Conservation (phyloP, 2,888 invertebrate species). For the Tryphoninae sp. region DNA sequence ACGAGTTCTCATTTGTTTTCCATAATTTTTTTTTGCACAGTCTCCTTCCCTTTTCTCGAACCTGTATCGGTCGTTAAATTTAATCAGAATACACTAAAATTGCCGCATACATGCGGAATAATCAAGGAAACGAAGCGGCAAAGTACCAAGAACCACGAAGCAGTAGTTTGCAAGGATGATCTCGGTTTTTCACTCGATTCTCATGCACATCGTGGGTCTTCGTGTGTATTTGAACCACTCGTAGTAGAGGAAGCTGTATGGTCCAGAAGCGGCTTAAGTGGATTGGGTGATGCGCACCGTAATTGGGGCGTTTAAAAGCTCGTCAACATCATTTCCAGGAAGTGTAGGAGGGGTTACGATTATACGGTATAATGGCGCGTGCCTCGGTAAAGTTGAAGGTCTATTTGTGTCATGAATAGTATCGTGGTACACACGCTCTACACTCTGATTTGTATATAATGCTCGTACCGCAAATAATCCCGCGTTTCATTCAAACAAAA, state of each 20-base stretch:
- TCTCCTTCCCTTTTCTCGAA: neutral
- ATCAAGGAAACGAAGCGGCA: slow-evolving; percentile 12
- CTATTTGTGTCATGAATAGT: slow-evolving; percentile 6
- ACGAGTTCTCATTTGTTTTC: neutral
- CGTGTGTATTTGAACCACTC: slow-evolving; percentile 3
- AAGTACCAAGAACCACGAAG: neutral
- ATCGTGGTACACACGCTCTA: neutral
- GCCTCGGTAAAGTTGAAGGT: slow-evolving; percentile 10
- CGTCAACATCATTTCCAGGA: slow-evolving; percentile 69
- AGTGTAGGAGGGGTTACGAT: slow-evolving; percentile 22
- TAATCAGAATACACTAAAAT: slow-evolving; percentile 9
- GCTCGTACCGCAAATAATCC: neutral
- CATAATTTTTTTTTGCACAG: neutral
- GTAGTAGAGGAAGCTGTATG: neutral
- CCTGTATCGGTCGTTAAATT: neutral
- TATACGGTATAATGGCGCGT: slow-evolving; percentile 13
- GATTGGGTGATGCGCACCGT: slow-evolving; percentile 61
- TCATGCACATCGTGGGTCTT: neutral
- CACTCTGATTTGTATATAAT: neutral
- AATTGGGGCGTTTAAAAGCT: slow-evolving; percentile 74
- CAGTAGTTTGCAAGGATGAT: neutral
- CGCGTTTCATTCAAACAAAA: too few relatives aligned
- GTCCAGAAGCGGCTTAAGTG: slow-evolving; percentile 46
- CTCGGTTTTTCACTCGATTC: neutral
- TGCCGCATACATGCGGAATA: slow-evolving; percentile 7